phyloP scores from a whole-genome alignment of 2,888 invertebrate species.

The Ethmia dodecea region DNA sequence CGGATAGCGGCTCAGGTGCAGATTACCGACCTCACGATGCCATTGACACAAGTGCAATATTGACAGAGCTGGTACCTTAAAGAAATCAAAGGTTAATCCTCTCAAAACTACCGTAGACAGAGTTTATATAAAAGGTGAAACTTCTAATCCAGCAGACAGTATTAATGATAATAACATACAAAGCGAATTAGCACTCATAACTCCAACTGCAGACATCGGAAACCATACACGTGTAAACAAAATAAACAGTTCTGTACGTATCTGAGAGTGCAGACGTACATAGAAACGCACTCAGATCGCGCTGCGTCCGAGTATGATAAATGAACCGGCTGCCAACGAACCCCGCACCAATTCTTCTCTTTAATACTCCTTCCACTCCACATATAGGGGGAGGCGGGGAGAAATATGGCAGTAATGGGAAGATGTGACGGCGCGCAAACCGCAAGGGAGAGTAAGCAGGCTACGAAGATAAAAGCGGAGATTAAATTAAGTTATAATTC shows the following conservation, averaged over 20 bases:
- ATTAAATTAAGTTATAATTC: too few species aligned
- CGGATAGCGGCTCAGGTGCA: constrained; percentile 31
- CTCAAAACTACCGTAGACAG: too few species aligned
- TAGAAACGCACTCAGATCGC: constrained; percentile 63
- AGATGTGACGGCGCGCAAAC: constrained; percentile 42
- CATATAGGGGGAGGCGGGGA: constrained; percentile 24
- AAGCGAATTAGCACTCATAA: constrained; percentile 21
- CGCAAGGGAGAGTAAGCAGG: constrained; percentile 34
- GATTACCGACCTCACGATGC: background rate
- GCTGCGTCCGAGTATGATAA: constrained; percentile 61
- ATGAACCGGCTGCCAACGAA: constrained; percentile 39
- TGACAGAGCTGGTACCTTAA: too few species aligned
- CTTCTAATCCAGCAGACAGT: too few species aligned
- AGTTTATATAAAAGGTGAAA: too few species aligned
- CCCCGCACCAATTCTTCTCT: constrained; percentile 51
- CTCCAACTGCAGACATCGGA: constrained; percentile 32
- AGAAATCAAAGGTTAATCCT: too few species aligned
- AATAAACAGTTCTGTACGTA: constrained; percentile 44
- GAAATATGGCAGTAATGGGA: constrained; percentile 61
- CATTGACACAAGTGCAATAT: background rate
- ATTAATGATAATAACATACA: background rate
- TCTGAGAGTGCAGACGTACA: constrained; percentile 43
- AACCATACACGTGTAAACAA: constrained; percentile 50
- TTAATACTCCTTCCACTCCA: constrained; percentile 29
- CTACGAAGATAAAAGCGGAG: too few species aligned